Conservation (phyloP, 1,140 invertebrate species). For the Chrysomallon squamiferum region DNA sequence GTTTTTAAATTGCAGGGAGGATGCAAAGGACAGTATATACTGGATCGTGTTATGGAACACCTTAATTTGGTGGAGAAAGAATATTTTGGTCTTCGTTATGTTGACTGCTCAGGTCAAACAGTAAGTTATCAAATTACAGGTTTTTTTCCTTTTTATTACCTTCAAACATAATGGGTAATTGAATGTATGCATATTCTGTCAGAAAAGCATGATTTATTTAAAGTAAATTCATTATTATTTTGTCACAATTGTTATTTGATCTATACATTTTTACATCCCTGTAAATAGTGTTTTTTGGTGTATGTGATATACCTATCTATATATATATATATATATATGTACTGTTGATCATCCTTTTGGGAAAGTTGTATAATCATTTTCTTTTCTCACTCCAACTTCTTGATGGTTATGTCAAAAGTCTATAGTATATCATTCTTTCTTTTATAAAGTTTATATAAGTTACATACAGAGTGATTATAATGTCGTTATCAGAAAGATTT, state of each 20-base stretch:
- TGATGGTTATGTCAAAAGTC: not conserved
- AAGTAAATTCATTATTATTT: not conserved
- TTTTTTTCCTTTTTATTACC: not conserved
- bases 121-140: slow-evolving; percentile 33
- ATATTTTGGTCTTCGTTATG: slow-evolving; percentile 97
- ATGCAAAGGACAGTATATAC: slow-evolving; percentile 82
- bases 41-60: slow-evolving; percentile 95
- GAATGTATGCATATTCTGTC: not conserved
- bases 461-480: no score
- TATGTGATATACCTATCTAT: not conserved
- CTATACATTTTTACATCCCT: not conserved
- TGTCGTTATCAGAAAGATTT: no score
- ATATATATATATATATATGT: no score
- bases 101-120: slow-evolving; percentile 72
- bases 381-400: not conserved
- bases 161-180: not conserved
- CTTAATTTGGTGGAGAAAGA: slow-evolving; percentile 96
- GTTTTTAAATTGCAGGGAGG: slow-evolving; percentile 54
- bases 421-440: no score
- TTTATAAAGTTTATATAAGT: no score
- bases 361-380: not conserved
- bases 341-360: not conserved
- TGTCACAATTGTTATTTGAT: not conserved
- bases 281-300: not conserved
- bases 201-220: not conserved